Percentiles rank a stretch among this genome's conserved stretches.
phyloP scores from a whole-genome alignment of 2,888 invertebrate genomes.

The Lasioglossum villosulum region DNA sequence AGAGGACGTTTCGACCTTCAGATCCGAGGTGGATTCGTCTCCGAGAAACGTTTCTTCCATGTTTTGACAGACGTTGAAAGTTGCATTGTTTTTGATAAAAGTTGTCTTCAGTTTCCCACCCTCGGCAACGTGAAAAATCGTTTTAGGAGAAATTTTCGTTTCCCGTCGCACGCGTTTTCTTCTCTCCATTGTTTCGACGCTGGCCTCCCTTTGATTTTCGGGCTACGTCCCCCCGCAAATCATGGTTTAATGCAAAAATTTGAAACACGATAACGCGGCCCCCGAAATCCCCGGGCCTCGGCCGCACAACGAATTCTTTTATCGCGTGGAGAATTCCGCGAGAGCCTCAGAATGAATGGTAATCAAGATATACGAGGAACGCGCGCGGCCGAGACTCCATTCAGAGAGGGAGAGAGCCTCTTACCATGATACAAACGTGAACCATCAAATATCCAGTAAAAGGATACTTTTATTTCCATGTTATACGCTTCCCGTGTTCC shows the following conservation, averaged over 20 bases:
- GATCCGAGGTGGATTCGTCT: no score
- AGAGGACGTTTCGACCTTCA: no score
- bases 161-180: background rate
- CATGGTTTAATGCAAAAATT: conserved; percentile 14
- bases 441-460: conserved; percentile 45
- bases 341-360: conserved; percentile 46
- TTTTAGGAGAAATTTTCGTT: background rate
- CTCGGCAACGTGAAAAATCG: no score
- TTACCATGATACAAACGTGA: conserved; percentile 40
- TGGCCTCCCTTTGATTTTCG: background rate
- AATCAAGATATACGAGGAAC: conserved; percentile 52
- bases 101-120: no score
- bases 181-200: background rate
- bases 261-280: conserved; percentile 24
- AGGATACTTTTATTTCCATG: conserved; percentile 39
- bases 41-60: no score
- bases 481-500: conserved; percentile 20
- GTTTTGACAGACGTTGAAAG: no score
- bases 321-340: conserved; percentile 34
- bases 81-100: no score
- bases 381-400: conserved; percentile 34
- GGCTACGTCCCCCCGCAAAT: background rate
- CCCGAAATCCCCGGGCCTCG: conserved; percentile 31
- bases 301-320: conserved; percentile 42
- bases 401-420: conserved; percentile 19